Evolutionary conservation across 1,140 invertebrate genomes (phyloP).

Genomic region (Philopotamus ludificatus): DNA sequence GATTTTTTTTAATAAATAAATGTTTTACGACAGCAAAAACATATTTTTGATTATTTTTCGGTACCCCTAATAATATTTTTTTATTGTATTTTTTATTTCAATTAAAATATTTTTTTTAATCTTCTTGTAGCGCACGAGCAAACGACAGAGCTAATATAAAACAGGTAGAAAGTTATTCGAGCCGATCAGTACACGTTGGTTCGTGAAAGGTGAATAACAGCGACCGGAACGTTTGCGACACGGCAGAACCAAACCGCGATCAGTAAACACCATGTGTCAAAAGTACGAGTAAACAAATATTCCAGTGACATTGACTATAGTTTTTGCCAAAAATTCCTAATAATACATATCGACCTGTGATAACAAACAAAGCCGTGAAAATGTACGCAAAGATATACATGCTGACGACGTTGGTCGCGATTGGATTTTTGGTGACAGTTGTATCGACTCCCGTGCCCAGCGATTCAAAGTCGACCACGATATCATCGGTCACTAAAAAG

Average conservation of each 20-base stretch:
- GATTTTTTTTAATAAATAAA: too few relatives aligned
- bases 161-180: conserved; percentile 35
- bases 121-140: too few relatives aligned
- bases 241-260: not conserved
- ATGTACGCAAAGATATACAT: conserved; percentile 4
- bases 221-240: not conserved
- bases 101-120: too few relatives aligned
- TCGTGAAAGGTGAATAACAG: conserved; percentile 33
- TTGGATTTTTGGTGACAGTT: conserved; percentile 27
- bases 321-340: not conserved
- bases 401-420: conserved; percentile 16
- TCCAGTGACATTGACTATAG: not conserved
- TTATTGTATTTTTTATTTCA: not conserved
- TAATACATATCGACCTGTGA: not conserved
- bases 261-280: not conserved
- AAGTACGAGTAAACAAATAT: not conserved
- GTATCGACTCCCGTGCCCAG: conserved; percentile 16
- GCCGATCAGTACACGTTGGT: conserved; percentile 25
- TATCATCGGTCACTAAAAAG: conserved; percentile 10
- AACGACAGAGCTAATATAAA: conserved; percentile 37
- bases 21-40: too few relatives aligned
- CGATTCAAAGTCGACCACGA: not conserved
- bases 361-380: not conserved
- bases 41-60: not conserved
- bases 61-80: not conserved